A percentile compares a stretch with the other conserved stretches of the same genome.
These are phyloP conservation scores for Enteromius paludinosus DNA, from an alignment of 2,797 vertebrate genomes.

Conservation along the genomic window DNA sequence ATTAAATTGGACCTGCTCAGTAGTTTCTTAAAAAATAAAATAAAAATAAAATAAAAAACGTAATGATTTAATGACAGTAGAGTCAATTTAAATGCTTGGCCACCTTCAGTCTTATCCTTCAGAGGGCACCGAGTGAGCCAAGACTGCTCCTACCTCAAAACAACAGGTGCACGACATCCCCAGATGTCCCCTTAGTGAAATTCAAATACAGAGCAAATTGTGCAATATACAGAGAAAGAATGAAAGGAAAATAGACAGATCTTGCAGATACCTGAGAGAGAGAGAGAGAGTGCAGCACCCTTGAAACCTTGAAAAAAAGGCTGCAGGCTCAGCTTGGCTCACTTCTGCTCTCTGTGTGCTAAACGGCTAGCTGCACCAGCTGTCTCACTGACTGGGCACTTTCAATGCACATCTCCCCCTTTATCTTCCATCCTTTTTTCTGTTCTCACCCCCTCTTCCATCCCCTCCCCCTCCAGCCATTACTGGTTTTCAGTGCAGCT, in stretches of 20 bases:
- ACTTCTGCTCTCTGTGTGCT: conserved; percentile 43
- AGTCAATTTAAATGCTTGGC: background rate
- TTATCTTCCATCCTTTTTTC: conserved; percentile 34
- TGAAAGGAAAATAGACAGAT: conserved; percentile 6
- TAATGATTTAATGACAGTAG: background rate
- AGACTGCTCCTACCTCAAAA: background rate
- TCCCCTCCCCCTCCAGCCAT: conserved; percentile 42
- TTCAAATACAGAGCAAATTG: conserved; percentile 3
- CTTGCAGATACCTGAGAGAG: background rate
- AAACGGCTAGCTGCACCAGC: conserved; percentile 48
- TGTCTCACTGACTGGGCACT: conserved; percentile 54
- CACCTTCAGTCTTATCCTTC: background rate
- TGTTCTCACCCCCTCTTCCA: conserved; percentile 23
- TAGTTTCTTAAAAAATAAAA: background rate
- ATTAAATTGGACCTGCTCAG: background rate
- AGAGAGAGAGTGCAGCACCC: conserved; percentile 17
- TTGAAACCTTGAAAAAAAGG: conserved; percentile 48
- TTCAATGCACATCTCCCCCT: conserved; percentile 46
- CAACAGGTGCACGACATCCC: background rate
- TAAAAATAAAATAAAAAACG: no score
- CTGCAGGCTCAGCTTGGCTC: conserved; percentile 42
- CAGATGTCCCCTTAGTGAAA: background rate
- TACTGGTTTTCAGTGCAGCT: conserved; percentile 49
- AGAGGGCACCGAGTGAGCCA: background rate
- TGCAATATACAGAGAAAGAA: conserved; percentile 11